A percentile compares a stretch with the other conserved stretches of the same genome.
These are phyloP conservation scores for Tetragnatha montana DNA, from an alignment of 2,888 invertebrate genomes.

Conservation along the genomic window DNA sequence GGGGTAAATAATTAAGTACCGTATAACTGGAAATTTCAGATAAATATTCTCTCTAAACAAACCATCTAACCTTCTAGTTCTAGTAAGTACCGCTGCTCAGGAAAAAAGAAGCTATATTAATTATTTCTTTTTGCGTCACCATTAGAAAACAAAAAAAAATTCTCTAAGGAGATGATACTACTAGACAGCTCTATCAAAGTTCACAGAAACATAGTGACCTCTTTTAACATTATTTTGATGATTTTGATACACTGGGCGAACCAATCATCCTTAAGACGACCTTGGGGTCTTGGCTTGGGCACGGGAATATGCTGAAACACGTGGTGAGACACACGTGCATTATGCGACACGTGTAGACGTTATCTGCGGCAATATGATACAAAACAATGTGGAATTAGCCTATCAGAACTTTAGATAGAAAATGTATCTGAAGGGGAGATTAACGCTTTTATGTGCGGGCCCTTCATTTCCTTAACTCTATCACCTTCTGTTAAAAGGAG, in stretches of 20 bases:
- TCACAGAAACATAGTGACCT: conserved; percentile 55
- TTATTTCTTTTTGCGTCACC: background rate
- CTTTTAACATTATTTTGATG: conserved; percentile 37
- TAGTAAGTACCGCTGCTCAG: background rate
- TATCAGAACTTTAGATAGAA: too few relatives aligned
- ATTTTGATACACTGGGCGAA: conserved; percentile 11
- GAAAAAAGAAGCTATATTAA: background rate
- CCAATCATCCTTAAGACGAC: conserved; percentile 23
- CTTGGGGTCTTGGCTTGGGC: conserved; percentile 7
- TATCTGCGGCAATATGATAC: background rate
- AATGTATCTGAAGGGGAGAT: too few relatives aligned
- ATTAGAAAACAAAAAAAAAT: conserved; percentile 16
- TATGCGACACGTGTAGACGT: conserved; percentile 6
- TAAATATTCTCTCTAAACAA: too few relatives aligned
- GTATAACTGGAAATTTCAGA: too few relatives aligned
- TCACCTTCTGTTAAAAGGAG: too few relatives aligned
- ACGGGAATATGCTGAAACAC: conserved; percentile 29
- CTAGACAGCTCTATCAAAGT: conserved; percentile 20
- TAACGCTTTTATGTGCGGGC: too few relatives aligned
- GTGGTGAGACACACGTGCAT: conserved; percentile 18
- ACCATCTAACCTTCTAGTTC: background rate
- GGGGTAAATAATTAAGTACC: too few relatives aligned
- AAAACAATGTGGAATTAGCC: background rate
- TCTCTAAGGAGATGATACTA: background rate
- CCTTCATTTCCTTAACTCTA: too few relatives aligned